Conservation (phyloP, 2,888 invertebrate genomes). For the Embidobia sp. region DNA sequence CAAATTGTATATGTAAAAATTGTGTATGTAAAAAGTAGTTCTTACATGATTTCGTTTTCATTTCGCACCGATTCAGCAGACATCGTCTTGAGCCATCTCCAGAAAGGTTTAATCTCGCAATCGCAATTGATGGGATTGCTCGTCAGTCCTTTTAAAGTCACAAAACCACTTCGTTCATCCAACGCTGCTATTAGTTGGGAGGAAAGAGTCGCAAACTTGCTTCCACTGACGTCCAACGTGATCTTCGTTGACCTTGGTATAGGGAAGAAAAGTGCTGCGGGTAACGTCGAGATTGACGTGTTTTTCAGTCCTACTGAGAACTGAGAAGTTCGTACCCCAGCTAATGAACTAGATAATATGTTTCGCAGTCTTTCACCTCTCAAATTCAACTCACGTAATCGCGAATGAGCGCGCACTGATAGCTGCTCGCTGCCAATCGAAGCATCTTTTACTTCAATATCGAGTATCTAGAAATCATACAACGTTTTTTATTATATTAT, state of each 20-base stretch:
- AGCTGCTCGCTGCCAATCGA: conserved; percentile 91
- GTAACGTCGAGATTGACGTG: conserved; percentile 89
- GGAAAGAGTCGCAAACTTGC: conserved; percentile 88
- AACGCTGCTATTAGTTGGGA: conserved; percentile 90
- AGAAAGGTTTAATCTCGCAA: conserved; percentile 90
- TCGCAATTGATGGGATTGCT: conserved; percentile 93
- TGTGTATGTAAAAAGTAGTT: too few relatives aligned
- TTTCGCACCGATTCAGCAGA: conserved; percentile 82
- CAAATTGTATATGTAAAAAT: too few relatives aligned
- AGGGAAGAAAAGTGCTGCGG: conserved; percentile 92
- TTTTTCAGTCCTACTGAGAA: conserved; percentile 90
- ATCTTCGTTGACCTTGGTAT: conserved; percentile 93
- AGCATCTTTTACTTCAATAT: conserved; percentile 93
- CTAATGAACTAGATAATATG: conserved; percentile 91
- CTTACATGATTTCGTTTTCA: conserved; percentile 60
- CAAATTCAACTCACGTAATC: conserved; percentile 88
- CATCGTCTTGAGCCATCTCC: conserved; percentile 88
- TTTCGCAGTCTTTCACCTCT: conserved; percentile 89
- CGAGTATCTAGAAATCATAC: conserved; percentile 82
- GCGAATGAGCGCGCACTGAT: conserved; percentile 89
- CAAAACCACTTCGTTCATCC: conserved; percentile 90
- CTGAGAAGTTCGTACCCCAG: conserved; percentile 88
- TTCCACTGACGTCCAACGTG: conserved; percentile 89
- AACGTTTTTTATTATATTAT: not conserved
- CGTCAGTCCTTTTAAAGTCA: conserved; percentile 88